Evolutionary conservation across 2,888 invertebrate genomes (phyloP), one percentile per base, ranked within the genome.

Genomic region (Plagodis pulveraria): DNA sequence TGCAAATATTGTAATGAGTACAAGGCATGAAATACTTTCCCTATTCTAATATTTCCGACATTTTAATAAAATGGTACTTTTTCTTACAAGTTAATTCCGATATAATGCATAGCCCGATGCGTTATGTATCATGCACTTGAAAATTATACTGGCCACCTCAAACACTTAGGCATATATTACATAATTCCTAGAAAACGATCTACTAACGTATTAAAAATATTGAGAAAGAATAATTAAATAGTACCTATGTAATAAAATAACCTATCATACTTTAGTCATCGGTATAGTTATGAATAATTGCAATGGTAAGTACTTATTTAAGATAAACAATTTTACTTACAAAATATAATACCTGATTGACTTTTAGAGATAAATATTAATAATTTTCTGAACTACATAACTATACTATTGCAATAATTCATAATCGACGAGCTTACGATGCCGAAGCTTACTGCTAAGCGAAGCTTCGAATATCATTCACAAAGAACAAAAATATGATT

Each of bases 161-260:
- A 55, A 56, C 56, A 50, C 41, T 22, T 22, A 22, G 22, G 22
- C 22, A 22, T 2, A 22, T 22, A 22, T 41, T 46, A 50, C 41
- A 33, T 40, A 41, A 46, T 50, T 46, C 46, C 45, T 50, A 56
- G 41, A 50, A 56, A 45, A 50, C 35, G 0, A 6, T 33, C 44
- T 56, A 34, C 56, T 56, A 50, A 38, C 38, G 22, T 10, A 38
- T 38, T 8, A 44, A 40, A 38, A 41, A 5, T 41, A 10, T 46
- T n/a, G 44, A 50, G 34, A 34, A 44, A 47, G 12, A 36, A 44
- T 46, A n/a, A n/a, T 32, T 49, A 49, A 5, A 5, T n/a, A 5
- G 6, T n/a, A 6, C 11, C 40, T 33, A 6, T 10, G 12, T 49
- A 22, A 22, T 22, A 22, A 22, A 22, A 22, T 22, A 22, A 22